Percentiles rank a stretch among this genome's conserved stretches.
Evolutionary conservation across 2,888 invertebrate species (phyloP).

Genomic region (Bhutanitis thaidina): DNA sequence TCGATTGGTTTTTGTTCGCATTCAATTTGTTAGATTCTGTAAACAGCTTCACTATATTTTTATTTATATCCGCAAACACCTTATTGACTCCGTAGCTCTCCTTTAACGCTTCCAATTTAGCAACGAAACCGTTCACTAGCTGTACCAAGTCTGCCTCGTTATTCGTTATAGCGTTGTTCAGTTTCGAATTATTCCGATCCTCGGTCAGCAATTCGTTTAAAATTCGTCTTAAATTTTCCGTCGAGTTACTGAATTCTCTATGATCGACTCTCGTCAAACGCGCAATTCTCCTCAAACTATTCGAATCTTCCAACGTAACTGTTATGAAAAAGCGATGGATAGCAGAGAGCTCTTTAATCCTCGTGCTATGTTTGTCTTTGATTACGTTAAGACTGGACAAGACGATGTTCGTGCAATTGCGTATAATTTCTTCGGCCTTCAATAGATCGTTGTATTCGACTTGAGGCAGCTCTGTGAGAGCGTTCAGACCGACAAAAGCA

Average conservation of each 20-base stretch:
- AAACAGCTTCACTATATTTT: conserved; percentile 30
- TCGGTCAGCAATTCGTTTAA: conserved; percentile 48
- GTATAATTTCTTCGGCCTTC: conserved; percentile 35
- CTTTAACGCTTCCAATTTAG: conserved; percentile 37
- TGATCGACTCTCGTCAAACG: conserved; percentile 35
- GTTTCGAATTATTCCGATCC: conserved; percentile 28
- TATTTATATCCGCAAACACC: conserved; percentile 29
- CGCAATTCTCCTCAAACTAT: conserved; percentile 40
- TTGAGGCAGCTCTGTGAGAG: conserved; percentile 33
- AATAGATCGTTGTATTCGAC: conserved; percentile 34
- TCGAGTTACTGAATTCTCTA: conserved; percentile 34
- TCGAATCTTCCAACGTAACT: conserved; percentile 41
- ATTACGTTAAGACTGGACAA: conserved; percentile 40
- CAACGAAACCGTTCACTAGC: conserved; percentile 36
- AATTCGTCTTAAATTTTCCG: conserved; percentile 34
- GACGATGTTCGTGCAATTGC: conserved; percentile 41
- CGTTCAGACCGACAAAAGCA: conserved; percentile 9
- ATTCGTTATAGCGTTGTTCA: conserved; percentile 18
- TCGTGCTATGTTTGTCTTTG: conserved; percentile 29
- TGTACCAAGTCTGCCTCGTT: conserved; percentile 29
- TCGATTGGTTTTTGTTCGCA: conserved; percentile 3
- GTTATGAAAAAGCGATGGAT: conserved; percentile 48
- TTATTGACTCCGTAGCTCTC: conserved; percentile 30
- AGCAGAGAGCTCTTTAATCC: conserved; percentile 38
- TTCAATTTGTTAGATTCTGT: not conserved